phyloP scores from a whole-genome alignment of 2,797 vertebrate genomes.

The Hypotaenidia philippensis region DNA sequence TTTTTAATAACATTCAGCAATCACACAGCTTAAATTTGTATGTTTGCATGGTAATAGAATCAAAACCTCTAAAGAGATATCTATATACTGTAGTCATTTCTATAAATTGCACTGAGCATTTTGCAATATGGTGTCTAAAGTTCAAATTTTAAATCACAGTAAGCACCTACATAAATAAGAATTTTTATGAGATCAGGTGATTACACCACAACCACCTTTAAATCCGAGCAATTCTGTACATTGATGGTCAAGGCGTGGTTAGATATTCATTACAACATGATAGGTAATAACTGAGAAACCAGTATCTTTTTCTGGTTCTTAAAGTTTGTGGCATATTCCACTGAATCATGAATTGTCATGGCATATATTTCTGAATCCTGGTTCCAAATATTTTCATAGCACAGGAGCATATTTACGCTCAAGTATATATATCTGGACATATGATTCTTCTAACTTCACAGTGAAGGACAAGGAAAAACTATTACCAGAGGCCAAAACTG shows the following conservation, averaged over 20 bases:
- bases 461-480: neutral
- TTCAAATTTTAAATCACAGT: neutral
- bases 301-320: neutral
- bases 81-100: neutral
- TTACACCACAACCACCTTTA: neutral
- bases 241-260: neutral
- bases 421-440: neutral
- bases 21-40: neutral
- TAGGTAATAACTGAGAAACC: neutral
- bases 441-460: neutral
- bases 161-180: neutral
- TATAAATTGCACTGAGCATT: neutral
- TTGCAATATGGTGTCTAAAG: neutral
- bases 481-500: neutral
- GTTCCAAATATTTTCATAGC: neutral
- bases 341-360: neutral
- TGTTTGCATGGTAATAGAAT: neutral
- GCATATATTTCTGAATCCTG: neutral
- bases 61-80: neutral
- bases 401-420: neutral
- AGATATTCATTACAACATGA: neutral
- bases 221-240: neutral
- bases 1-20: neutral
- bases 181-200: neutral
- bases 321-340: neutral